Evolutionary conservation across 2,797 vertebrate genomes (phyloP).

Genomic region (Helicolenus hilgendorfi): DNA sequence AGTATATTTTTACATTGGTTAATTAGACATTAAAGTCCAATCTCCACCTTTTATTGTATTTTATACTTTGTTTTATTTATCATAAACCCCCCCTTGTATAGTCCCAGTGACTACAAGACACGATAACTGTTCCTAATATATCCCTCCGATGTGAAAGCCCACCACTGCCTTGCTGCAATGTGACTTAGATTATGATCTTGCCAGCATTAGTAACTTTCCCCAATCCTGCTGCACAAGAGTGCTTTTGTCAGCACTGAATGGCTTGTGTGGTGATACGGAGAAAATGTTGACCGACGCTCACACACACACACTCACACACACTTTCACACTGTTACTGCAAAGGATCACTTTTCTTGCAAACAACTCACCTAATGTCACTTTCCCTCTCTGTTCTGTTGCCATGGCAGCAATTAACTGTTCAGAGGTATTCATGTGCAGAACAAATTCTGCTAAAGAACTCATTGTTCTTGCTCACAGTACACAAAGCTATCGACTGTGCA

Average conservation of each 20-base stretch:
- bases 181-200: slow-evolving; percentile 74
- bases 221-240: slow-evolving; percentile 64
- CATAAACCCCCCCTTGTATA: neutral
- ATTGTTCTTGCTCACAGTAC: slow-evolving; percentile 64
- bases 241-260: slow-evolving; percentile 67
- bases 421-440: slow-evolving; percentile 64
- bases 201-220: slow-evolving; percentile 70
- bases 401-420: slow-evolving; percentile 75
- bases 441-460: slow-evolving; percentile 55
- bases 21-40: neutral
- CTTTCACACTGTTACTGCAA: slow-evolving; percentile 56
- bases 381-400: slow-evolving; percentile 63
- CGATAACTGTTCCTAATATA: slow-evolving; percentile 21
- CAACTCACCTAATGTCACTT: slow-evolving; percentile 66
- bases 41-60: neutral
- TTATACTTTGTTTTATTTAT: neutral
- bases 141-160: slow-evolving; percentile 27
- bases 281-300: slow-evolving; percentile 58
- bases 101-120: neutral
- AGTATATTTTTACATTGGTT: neutral
- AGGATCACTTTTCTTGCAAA: slow-evolving; percentile 45
- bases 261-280: slow-evolving; percentile 53
- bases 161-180: slow-evolving; percentile 41
- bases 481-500: slow-evolving; percentile 64
- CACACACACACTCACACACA: slow-evolving; percentile 33